phyloP scores from a whole-genome alignment of 2,888 invertebrate species.

The Operophtera brumata region DNA sequence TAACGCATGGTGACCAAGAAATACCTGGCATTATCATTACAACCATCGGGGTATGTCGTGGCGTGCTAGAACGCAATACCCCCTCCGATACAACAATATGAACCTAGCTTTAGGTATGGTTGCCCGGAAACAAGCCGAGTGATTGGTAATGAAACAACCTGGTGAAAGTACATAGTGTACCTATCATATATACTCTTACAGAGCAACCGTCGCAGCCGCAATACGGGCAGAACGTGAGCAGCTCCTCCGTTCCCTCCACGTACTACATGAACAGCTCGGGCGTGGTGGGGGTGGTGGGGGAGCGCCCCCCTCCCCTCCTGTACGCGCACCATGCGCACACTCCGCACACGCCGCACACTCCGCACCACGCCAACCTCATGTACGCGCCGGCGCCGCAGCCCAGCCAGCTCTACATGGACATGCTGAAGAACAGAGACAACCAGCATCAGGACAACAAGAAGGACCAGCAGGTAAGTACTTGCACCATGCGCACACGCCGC shows the following conservation, averaged over 20 bases:
- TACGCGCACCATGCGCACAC: conserved; percentile 72
- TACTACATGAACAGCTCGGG: conserved; percentile 70
- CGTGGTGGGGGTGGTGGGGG: conserved; percentile 64
- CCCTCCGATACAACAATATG: no score
- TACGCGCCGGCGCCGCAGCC: conserved; percentile 68
- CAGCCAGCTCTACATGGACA: conserved; percentile 63
- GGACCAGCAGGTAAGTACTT: conserved; percentile 53
- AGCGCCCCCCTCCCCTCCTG: conserved; percentile 66
- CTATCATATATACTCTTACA: neutral
- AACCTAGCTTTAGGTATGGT: no score
- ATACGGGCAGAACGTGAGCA: conserved; percentile 63
- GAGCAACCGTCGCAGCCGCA: conserved; percentile 50
- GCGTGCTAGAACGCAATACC: no score
- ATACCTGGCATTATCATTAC: no score
- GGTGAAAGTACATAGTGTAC: no score
- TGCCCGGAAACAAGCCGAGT: no score
- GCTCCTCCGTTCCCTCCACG: conserved; percentile 53
- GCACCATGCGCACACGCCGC: conserved; percentile 66
- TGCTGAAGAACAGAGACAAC: conserved; percentile 68
- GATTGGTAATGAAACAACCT: no score
- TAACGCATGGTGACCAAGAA: no score
- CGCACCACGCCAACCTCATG: conserved; percentile 61
- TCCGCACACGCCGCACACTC: conserved; percentile 61
- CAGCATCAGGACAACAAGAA: conserved; percentile 68
- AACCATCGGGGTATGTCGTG: no score